Evolutionary conservation across 2,888 invertebrate species (phyloP), one percentile per base, ranked within the genome.

Genomic region (Drosophila anomalata): DNA sequence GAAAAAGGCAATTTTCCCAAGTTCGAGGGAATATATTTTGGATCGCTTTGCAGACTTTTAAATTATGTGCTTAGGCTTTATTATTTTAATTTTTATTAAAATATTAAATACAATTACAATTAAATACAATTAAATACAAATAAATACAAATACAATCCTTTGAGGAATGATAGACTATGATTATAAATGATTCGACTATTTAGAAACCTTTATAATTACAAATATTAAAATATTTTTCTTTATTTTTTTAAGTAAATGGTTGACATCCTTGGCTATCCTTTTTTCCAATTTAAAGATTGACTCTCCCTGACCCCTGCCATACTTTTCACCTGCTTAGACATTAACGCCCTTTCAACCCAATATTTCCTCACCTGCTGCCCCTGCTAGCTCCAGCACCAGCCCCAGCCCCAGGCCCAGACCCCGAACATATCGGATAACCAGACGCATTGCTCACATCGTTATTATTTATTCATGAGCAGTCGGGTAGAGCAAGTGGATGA

Each of bases 371-470:
- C 63, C 46, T 52, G 63, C 63, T 12, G 12, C 26, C 33, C 9
- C 14, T 7, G 24, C 11, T 33, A 24, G 17, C 22, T 24, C 60
- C 20, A 22, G 24, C n/a, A 9, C n/a, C 48, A 22, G 24, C n/a
- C n/a, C n/a, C 48, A 17, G 17, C 22, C 29, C 60, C 20, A 22
- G 24, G 20, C n/a, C n/a, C 48, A 17, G 17, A 12, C 3, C 29
- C 29, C 29, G 12, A 46, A 52, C 14, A 69, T 69, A 60, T 71
- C 61, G 61, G 54, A 52, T 70, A 56, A 61, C 62, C 72, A 55
- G 62, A 73, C 73, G 63, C 73, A 56, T 65, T 73, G 72, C 73
- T 73, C 73, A 73, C 65, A 73, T 72, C 53, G 63, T 56, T 72
- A 65, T 72, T 72, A 63, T 73, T 72, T 72, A 72, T 72, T 73